Conservation (phyloP, 2,888 invertebrate genomes). For the Tachina fera region DNA sequence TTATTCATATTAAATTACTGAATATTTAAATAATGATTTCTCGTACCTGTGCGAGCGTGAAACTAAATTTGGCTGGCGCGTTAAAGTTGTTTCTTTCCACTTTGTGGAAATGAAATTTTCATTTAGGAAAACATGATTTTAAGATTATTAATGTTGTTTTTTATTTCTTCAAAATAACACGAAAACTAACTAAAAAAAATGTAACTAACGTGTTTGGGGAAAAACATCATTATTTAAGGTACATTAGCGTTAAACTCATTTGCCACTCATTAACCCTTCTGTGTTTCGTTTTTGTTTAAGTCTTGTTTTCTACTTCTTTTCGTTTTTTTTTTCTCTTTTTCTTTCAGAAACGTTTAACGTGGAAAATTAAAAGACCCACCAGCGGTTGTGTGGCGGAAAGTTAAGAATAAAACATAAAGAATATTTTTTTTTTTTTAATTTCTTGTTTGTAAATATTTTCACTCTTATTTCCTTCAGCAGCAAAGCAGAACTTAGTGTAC, state of each 20-base stretch:
- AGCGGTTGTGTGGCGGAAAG: slow-evolving; percentile 9
- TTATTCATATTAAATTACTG: slow-evolving; percentile 38
- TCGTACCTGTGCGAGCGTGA: neutral
- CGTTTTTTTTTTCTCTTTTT: neutral
- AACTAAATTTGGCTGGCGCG: neutral
- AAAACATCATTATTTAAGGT: slow-evolving; percentile 68
- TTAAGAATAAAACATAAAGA: slow-evolving; percentile 25
- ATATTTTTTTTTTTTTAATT: slow-evolving; percentile 12
- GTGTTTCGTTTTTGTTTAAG: slow-evolving; percentile 30
- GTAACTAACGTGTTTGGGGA: slow-evolving; percentile 53
- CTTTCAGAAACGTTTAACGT: slow-evolving; percentile 13
- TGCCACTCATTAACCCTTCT: slow-evolving; percentile 71
- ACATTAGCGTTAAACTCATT: slow-evolving; percentile 70
- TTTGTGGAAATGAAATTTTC: neutral
- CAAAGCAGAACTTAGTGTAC: slow-evolving; percentile 67
- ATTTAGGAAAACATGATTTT: slow-evolving; percentile 35
- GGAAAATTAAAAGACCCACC: slow-evolving; percentile 19
- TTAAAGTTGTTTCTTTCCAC: neutral
- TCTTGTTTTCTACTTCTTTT: neutral
- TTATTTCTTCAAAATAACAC: slow-evolving; percentile 5
- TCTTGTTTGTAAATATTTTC: slow-evolving; percentile 51
- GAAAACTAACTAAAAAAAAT: neutral
- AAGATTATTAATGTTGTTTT: neutral
- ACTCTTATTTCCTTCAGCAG: slow-evolving; percentile 66
- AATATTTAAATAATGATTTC: slow-evolving; percentile 24